Conservation (phyloP, 2,888 invertebrate genomes). For the Cantharis rustica region DNA sequence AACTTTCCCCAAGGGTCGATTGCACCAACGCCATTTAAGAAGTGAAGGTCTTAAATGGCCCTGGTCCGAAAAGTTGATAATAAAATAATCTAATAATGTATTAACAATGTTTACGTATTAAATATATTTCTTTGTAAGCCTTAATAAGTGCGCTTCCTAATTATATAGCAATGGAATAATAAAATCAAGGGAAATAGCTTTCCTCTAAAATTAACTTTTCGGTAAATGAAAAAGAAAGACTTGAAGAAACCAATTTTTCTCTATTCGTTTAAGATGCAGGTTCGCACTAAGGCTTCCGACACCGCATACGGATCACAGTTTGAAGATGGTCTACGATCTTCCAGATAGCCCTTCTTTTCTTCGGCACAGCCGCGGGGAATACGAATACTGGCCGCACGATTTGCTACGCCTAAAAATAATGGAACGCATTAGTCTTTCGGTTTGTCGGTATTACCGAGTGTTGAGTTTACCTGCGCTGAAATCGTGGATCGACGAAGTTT, state of each 20-base stretch:
- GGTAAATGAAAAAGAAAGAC: slow-evolving; percentile 17
- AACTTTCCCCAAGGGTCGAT: not conserved
- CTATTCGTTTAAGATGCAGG: slow-evolving; percentile 82
- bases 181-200: not conserved
- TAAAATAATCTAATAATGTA: not conserved
- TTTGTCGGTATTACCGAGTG: no score
- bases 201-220: not conserved
- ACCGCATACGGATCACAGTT: slow-evolving; percentile 94
- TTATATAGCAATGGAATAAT: not conserved
- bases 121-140: not conserved
- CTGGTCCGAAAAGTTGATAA: not conserved
- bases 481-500: slow-evolving; percentile 96
- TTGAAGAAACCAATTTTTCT: slow-evolving; percentile 20
- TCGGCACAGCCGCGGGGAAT: slow-evolving; percentile 91
- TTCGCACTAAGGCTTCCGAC: slow-evolving; percentile 82
- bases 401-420: slow-evolving; percentile 76
- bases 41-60: no score
- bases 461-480: slow-evolving; percentile 80
- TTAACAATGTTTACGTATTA: not conserved
- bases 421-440: not conserved
- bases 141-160: not conserved
- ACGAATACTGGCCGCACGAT: slow-evolving; percentile 92
- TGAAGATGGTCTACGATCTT: slow-evolving; percentile 91
- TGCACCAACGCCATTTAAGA: not conserved
- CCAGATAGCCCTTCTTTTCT: slow-evolving; percentile 92